Evolutionary conservation across 2,113 vertebrate genomes (phyloP).

Genomic region (Hypomesus transpacificus): DNA sequence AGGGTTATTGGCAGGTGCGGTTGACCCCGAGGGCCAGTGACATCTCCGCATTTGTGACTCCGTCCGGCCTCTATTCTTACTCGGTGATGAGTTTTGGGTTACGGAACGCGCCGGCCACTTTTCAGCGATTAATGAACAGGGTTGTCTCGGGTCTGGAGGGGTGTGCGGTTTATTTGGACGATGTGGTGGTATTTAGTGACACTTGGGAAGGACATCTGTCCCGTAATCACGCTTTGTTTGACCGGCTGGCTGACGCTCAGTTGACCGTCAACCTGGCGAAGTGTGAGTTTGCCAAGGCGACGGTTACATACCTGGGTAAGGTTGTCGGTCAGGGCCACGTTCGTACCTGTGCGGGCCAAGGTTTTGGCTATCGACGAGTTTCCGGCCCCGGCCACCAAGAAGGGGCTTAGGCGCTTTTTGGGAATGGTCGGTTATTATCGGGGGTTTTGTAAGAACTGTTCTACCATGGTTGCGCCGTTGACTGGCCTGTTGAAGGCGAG

Average conservation of each 20-base stretch:
- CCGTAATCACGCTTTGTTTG: neutral
- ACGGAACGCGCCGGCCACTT: neutral
- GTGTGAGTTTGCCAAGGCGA: neutral
- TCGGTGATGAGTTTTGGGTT: neutral
- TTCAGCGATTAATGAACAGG: neutral
- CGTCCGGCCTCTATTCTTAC: neutral
- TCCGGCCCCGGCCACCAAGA: neutral
- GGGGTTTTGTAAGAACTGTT: conserved; percentile 14
- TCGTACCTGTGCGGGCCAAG: conserved; percentile 1
- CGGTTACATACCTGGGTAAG: neutral
- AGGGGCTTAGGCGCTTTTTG: neutral
- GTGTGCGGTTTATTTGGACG: conserved; percentile 3
- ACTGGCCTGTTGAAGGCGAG: neutral
- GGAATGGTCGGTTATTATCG: conserved; percentile 1
- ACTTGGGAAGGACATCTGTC: neutral
- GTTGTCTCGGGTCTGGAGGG: conserved; percentile 9
- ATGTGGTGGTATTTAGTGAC: neutral
- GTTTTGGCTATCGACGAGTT: neutral
- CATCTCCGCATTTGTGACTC: neutral
- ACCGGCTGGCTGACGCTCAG: neutral
- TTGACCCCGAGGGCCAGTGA: neutral
- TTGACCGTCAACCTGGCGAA: neutral
- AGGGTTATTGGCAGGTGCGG: no score
- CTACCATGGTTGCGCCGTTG: neutral
- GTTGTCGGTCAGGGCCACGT: neutral